These are phyloP conservation scores for Magallana ariakensis DNA, from an alignment of 1,140 invertebrate species.

Conservation along the genomic window DNA sequence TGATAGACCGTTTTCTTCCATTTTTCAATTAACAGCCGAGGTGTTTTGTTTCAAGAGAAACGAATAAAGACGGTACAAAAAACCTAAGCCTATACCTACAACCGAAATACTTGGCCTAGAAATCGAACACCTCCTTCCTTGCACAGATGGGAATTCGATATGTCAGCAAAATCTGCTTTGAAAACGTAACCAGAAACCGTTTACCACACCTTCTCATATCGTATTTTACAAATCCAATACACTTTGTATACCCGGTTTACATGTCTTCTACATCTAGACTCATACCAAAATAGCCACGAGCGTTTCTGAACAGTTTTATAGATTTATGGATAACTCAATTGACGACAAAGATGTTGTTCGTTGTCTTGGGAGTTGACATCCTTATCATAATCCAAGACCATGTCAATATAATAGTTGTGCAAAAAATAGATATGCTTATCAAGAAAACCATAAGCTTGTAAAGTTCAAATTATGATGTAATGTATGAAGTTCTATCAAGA, in stretches of 20 bases:
- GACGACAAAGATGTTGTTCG: no score
- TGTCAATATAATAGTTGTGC: not conserved
- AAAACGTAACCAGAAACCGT: not conserved
- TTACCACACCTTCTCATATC: conserved; percentile 1
- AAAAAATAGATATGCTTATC: conserved; percentile 22
- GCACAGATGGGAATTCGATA: not conserved
- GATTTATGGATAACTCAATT: no score
- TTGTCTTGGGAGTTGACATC: no score
- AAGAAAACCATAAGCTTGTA: conserved; percentile 31
- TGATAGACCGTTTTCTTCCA: not conserved
- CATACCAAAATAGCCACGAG: no score
- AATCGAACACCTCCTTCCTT: not conserved
- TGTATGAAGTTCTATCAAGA: not conserved
- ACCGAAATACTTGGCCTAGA: not conserved
- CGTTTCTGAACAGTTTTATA: no score
- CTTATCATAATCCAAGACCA: no score
- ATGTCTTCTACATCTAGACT: no score
- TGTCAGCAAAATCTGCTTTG: not conserved
- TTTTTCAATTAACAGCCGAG: conserved; percentile 10
- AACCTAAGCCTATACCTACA: not conserved
- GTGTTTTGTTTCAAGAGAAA: conserved; percentile 5
- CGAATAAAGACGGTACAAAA: not conserved
- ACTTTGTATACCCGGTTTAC: no score
- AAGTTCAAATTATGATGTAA: conserved; percentile 12
- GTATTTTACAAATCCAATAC: not conserved